Evolutionary conservation across 2,888 invertebrate species (phyloP).

Genomic region (Chelonus formosanus): DNA sequence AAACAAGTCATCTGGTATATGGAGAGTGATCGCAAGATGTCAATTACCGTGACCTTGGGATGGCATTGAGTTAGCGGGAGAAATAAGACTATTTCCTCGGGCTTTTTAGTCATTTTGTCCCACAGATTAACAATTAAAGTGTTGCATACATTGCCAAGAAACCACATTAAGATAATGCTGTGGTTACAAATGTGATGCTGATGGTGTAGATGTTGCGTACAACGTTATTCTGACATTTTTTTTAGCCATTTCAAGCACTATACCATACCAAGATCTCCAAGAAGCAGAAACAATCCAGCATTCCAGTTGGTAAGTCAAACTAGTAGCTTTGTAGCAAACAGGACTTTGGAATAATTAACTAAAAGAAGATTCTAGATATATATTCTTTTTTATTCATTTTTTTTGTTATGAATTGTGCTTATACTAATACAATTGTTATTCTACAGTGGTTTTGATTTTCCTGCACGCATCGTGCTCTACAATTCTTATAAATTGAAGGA

Average conservation of each 20-base stretch:
- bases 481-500: constrained; percentile 40
- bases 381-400: not conserved
- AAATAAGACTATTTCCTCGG: constrained; percentile 18
- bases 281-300: too few relatives aligned
- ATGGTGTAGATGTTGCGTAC: constrained; percentile 14
- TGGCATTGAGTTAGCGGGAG: constrained; percentile 21
- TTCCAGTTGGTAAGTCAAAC: too few relatives aligned
- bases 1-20: not conserved
- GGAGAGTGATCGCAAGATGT: not conserved
- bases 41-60: constrained; percentile 22
- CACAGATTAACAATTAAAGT: constrained; percentile 13
- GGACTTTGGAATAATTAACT: too few relatives aligned
- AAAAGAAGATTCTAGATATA: too few relatives aligned
- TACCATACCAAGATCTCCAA: too few relatives aligned
- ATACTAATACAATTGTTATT: constrained; percentile 22
- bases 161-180: constrained; percentile 27
- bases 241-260: too few relatives aligned
- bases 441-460: constrained; percentile 9
- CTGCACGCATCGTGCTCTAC: constrained; percentile 28
- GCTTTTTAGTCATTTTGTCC: not conserved
- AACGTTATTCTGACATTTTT: not conserved
- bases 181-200: constrained; percentile 15
- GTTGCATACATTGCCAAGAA: constrained; percentile 9
- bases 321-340: too few relatives aligned
- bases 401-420: not conserved